Conservation (phyloP, 2,888 invertebrate species). For the Caprella mutica region DNA sequence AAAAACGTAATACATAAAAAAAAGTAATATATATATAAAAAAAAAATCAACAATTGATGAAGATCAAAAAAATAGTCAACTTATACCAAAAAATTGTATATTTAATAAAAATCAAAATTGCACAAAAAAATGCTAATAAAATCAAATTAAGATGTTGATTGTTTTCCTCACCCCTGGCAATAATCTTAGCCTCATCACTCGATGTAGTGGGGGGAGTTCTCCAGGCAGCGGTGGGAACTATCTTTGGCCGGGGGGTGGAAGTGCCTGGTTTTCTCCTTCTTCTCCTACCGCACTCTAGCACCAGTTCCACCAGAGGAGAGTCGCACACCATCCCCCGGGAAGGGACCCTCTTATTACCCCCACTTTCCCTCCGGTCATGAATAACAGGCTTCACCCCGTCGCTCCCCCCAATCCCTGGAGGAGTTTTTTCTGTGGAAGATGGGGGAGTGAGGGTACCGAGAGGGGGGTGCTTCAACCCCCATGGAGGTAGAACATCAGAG, state of each 20-base stretch:
- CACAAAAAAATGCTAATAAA: too few species aligned
- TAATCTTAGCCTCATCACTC: background rate
- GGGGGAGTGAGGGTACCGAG: constrained; percentile 2
- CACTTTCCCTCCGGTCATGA: too few species aligned
- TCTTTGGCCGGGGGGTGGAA: background rate
- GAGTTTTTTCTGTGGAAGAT: background rate
- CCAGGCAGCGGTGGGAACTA: background rate
- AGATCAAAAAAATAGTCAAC: too few species aligned
- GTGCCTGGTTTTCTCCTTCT: background rate
- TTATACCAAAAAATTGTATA: too few species aligned
- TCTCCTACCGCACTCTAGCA: constrained; percentile 1
- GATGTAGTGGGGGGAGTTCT: constrained; percentile 1
- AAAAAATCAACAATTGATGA: too few species aligned
- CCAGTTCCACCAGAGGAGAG: constrained; percentile 6
- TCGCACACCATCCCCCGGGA: background rate
- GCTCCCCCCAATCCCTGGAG: background rate
- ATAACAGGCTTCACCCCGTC: background rate
- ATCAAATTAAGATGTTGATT: too few species aligned
- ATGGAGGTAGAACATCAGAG: background rate
- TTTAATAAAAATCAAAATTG: too few species aligned
- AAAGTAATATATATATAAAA: too few species aligned
- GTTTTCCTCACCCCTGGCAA: background rate
- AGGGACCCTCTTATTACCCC: background rate
- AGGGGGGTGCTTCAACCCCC: background rate
- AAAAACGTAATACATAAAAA: too few species aligned